Base-by-base conservation (phyloP, 2,113 vertebrate species). In the Acanthochromis polyacanthus region DNA sequence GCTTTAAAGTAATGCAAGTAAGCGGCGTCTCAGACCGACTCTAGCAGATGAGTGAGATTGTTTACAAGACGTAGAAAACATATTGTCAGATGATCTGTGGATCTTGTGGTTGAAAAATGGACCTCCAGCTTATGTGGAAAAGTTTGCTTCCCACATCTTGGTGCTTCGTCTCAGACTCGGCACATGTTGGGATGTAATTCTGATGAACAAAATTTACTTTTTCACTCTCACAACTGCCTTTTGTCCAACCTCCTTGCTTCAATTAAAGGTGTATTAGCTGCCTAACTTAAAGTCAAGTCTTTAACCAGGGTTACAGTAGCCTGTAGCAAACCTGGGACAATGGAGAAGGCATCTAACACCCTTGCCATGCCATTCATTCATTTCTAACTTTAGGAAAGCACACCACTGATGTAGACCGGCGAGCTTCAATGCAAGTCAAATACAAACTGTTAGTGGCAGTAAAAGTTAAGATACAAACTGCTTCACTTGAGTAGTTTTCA, bases 261-360 rank as follows among this genome's bases (percentile, higher is more conserved):
- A 59, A 57, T 32, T 17, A 43, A 45, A 77, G 43, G 68, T 81
- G 45, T 52, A 62, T 53, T 76, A 89, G 86, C 87, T 79, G 78
- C 78, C 68, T 52, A n/a, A 57, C 20, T 62, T 78, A 17, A 82
- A 28, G 43, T 68, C 32, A 52, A 71, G 55, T 40, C 20, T 64
- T 67, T 67, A 19, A 32, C 51, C 62, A 46, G 61, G 15, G 57
- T 60, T 64, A 6, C 11, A 51, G n/a, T 46, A 55, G 55, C 57
- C 36, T 56, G 56, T 40, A 25, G 50, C 52, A 10, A 38, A 67
- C 20, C 3, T 5, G 53, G 48, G 46, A 78, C 51, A 55, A 53
- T 10, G 0, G 66, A 58, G 19, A 68, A 28, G 38, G 52, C 1
- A 9, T 46, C 8, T 19, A n/a, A 38, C 10, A 45, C 32, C 23